Evolutionary conservation across 2,888 invertebrate genomes (phyloP).

Genomic region (Aricia artaxerxes): DNA sequence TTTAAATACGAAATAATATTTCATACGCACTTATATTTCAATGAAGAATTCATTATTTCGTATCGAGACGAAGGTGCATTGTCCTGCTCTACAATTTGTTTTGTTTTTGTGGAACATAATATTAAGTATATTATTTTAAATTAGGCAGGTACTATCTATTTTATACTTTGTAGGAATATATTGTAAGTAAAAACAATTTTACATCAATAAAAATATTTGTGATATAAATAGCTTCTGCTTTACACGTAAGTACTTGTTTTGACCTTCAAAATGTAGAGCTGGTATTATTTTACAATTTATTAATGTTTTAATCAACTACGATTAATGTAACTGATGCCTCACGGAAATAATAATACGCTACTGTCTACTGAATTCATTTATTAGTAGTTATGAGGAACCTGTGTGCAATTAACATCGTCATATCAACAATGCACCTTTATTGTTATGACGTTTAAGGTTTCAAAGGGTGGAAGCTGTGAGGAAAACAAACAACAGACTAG

Average conservation of each 20-base stretch:
- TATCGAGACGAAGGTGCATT: no score
- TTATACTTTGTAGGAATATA: not conserved
- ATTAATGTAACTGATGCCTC: slow-evolving; percentile 35
- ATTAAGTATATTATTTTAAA: not conserved
- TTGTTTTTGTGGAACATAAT: not conserved
- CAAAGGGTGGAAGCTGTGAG: no score
- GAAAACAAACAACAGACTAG: no score
- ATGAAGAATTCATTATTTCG: no score
- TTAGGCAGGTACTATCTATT: not conserved
- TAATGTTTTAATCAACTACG: slow-evolving; percentile 42
- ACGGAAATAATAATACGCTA: slow-evolving; percentile 6
- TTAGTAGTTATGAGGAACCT: slow-evolving; percentile 12
- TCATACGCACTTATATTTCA: not conserved
- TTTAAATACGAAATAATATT: not conserved
- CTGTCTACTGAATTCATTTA: slow-evolving; percentile 17
- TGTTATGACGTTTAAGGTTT: not conserved
- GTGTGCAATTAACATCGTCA: not conserved
- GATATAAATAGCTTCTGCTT: no score
- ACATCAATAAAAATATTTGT: no score
- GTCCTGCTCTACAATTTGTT: no score
- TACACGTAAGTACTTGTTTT: no score
- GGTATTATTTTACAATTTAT: slow-evolving; percentile 48
- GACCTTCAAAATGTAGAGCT: slow-evolving; percentile 41
- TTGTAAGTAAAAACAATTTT: not conserved
- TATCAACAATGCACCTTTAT: not conserved